A percentile compares a stretch with the other conserved stretches of the same genome.
phyloP scores from a whole-genome alignment of 1,140 invertebrate genomes.

The Magallana ariakensis region DNA sequence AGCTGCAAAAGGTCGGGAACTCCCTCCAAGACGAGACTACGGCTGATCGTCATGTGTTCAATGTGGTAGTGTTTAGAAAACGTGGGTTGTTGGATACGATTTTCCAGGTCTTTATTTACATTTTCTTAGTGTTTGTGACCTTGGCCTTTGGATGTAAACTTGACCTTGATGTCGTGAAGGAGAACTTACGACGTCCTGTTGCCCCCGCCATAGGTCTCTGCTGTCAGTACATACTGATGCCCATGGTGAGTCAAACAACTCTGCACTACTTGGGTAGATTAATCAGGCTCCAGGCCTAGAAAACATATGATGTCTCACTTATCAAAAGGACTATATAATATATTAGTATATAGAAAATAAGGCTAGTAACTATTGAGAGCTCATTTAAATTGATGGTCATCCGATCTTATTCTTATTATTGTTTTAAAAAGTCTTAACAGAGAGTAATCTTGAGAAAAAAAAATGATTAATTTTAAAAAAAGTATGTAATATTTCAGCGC shows the following conservation, averaged over 20 bases:
- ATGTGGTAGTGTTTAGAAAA: conserved; percentile 63
- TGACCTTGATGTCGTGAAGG: conserved; percentile 71
- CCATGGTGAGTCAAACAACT: conserved; percentile 69
- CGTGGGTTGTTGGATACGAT: conserved; percentile 66
- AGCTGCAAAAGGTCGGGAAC: background rate
- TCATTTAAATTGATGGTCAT: no score
- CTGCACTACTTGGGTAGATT: background rate
- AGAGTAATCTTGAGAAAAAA: no score
- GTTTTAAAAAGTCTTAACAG: no score
- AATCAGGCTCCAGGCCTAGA: no score
- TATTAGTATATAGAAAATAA: no score
- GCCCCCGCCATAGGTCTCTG: conserved; percentile 75
- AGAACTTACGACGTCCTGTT: conserved; percentile 71
- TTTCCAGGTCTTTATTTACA: conserved; percentile 71
- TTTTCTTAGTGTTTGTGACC: conserved; percentile 74
- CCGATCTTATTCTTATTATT: no score
- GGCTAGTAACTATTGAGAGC: no score
- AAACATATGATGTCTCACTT: no score
- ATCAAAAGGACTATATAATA: no score
- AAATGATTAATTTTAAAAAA: no score
- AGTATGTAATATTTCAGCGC: no score
- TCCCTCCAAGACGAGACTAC: background rate
- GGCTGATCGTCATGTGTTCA: conserved; percentile 11
- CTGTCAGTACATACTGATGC: conserved; percentile 78
- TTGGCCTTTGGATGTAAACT: conserved; percentile 78